phyloP scores from a whole-genome alignment of 2,113 vertebrate genomes.

The Atlantisia rogersi region DNA sequence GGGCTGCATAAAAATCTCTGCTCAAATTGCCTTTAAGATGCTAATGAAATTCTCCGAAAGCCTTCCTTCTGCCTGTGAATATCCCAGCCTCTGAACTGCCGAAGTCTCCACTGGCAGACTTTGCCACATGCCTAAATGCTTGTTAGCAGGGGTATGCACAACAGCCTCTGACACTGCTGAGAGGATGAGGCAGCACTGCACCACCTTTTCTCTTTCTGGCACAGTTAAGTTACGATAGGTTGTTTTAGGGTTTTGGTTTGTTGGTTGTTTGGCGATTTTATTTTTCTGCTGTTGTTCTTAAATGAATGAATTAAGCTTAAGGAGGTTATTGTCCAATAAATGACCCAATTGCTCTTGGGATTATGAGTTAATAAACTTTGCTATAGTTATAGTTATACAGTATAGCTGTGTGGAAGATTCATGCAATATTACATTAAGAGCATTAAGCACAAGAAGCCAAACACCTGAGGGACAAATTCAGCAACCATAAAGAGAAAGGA shows the following conservation, averaged over 20 bases:
- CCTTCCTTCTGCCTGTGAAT: not conserved
- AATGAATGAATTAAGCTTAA: not conserved
- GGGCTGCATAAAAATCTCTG: not conserved
- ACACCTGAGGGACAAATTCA: not conserved
- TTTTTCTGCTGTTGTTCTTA: not conserved
- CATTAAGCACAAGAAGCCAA: not conserved
- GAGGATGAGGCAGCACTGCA: not conserved
- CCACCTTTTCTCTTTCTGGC: not conserved
- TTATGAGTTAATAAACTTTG: not conserved
- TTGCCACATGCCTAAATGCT: not conserved
- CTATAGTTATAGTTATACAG: not conserved
- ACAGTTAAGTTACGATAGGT: not conserved
- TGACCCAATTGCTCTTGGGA: not conserved
- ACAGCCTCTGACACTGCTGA: not conserved
- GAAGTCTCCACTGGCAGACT: not conserved
- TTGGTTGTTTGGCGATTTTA: no score
- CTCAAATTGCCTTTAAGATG: not conserved
- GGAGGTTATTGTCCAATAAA: not conserved
- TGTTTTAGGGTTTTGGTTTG: not conserved
- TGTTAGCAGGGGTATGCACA: fast-evolving
- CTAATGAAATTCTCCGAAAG: not conserved
- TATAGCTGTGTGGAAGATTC: not conserved
- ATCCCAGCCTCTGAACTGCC: not conserved
- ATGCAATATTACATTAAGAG: not conserved
- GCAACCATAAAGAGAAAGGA: not conserved